Evolutionary conservation across 2,113 vertebrate species (phyloP).

Genomic region (Notarius quadriscutis): DNA sequence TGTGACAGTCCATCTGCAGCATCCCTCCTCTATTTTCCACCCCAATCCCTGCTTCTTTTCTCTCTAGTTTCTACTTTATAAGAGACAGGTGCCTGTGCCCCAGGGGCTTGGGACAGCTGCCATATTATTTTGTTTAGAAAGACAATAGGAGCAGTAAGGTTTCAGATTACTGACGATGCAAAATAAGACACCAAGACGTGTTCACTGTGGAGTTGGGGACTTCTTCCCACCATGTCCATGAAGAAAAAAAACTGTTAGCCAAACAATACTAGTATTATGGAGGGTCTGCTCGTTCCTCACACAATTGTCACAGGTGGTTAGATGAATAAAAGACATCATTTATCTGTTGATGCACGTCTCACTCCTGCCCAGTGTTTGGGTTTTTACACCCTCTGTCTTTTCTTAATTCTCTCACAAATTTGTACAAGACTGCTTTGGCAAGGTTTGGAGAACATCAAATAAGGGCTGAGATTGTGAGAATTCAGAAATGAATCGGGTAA

Average conservation of each 20-base stretch:
- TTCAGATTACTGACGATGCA: conserved; percentile 44
- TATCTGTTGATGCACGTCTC: conserved; percentile 26
- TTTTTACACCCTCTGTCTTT: conserved; percentile 1
- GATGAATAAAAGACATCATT: conserved; percentile 28
- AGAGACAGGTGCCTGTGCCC: conserved; percentile 55
- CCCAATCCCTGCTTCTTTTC: conserved; percentile 8
- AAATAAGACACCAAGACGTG: conserved; percentile 35
- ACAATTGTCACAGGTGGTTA: conserved; percentile 41
- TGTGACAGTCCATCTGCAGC: conserved; percentile 24
- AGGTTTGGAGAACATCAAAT: not conserved
- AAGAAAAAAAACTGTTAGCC: conserved; percentile 48
- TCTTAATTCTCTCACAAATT: not conserved
- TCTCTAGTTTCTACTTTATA: conserved; percentile 28
- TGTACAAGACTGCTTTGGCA: not conserved
- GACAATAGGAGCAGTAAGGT: conserved; percentile 49
- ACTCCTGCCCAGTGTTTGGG: not conserved
- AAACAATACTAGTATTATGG: conserved; percentile 53
- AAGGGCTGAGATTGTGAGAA: conserved; percentile 14
- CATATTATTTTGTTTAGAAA: conserved; percentile 53
- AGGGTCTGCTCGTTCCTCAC: conserved; percentile 24
- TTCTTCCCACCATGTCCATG: conserved; percentile 42
- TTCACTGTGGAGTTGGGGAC: conserved; percentile 36
- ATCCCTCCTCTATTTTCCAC: conserved; percentile 8
- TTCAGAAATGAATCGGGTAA: conserved; percentile 1
- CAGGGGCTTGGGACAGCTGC: conserved; percentile 46